Conservation (phyloP, 2,113 vertebrate species). For the Pterocles orientalis region DNA sequence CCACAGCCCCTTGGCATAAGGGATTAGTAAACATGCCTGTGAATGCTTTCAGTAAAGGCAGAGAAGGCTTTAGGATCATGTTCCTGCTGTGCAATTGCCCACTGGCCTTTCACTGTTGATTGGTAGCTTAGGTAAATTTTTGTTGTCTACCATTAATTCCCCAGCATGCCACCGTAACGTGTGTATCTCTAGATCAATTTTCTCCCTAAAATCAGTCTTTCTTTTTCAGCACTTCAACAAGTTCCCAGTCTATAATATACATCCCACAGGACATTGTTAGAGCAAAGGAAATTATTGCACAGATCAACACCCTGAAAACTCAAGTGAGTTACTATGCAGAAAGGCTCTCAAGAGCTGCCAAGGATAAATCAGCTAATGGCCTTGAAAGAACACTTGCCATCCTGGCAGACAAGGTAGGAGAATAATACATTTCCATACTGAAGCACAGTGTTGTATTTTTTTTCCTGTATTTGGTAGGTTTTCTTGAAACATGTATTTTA, state of each 20-base stretch:
- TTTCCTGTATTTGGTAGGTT: not conserved
- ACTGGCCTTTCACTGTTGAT: slow-evolving; percentile 36
- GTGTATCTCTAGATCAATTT: slow-evolving; percentile 9
- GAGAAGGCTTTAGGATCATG: not conserved
- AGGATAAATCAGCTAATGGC: slow-evolving; percentile 92
- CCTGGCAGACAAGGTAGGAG: slow-evolving; percentile 92
- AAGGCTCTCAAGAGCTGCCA: slow-evolving; percentile 92
- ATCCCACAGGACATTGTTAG: slow-evolving; percentile 91
- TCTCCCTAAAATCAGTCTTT: slow-evolving; percentile 17
- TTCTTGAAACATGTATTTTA: not conserved
- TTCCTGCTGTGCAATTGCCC: slow-evolving; percentile 61
- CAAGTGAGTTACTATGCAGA: slow-evolving; percentile 99
- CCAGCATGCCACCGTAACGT: slow-evolving; percentile 31
- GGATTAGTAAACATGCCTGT: not conserved
- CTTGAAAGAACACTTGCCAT: slow-evolving; percentile 94
- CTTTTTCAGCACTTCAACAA: slow-evolving; percentile 82
- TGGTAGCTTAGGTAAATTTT: slow-evolving; percentile 18
- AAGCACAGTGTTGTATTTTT: not conserved
- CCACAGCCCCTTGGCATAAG: not conserved
- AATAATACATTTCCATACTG: not conserved
- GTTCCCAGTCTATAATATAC: slow-evolving; percentile 94
- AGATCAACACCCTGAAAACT: slow-evolving; percentile 97
- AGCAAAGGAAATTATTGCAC: slow-evolving; percentile 97
- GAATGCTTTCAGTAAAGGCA: slow-evolving; percentile 9
- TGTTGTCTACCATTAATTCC: slow-evolving; percentile 37